Evolutionary conservation across 2,113 vertebrate genomes (phyloP), one percentile per base, ranked within the genome.

Genomic region (Bungarus multicinctus): DNA sequence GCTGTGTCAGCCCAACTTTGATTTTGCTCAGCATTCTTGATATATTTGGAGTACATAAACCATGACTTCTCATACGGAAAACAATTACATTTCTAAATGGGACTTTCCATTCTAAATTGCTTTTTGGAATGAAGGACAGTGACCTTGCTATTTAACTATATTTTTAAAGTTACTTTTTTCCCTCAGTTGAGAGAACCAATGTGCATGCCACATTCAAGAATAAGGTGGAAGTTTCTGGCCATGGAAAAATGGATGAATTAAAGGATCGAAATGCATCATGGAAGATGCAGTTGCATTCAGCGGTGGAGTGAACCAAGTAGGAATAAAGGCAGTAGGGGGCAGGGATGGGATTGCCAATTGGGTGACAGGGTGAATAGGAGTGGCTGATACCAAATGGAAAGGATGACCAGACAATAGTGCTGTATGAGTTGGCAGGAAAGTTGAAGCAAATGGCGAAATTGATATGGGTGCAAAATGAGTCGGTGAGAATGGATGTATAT

Each of bases 401-500:
- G 95, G 98, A 47, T 96, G 98, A 89, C 96, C 97, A 6, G 98
- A 90, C 90, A 98, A 91, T n/a, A 98, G 93, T 94, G 97, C 93
- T 89, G 98, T 95, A 81, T 98, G 98, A 50, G 96, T 87, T 89
- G 98, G 97, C 94, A 98, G 94, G 54, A 98, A 94, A 39, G 98
- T 85, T 87, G 98, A 98, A 0, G 96, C 89, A 81, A 98, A 91
- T 0, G 97, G 94, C 0, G 97, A 97, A 89, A 98, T 96, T 0
- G 98, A 92, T 30, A 98, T 94, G 1, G 98, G 98, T 18, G 97
- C 58, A 4, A 98, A 98, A 91, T 98, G 98, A 85, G 98, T 94
- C 93, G 98, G 98, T 23, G 98, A 95, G 86, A 99, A 97, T 7
- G 98, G 98, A 88, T 98, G 98, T 4, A 99, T 95, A 30, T 98